A percentile compares a stretch with the other conserved stretches of the same genome.
phyloP scores from a whole-genome alignment of 2,888 invertebrate species.

The Temnothorax rugatulus region DNA sequence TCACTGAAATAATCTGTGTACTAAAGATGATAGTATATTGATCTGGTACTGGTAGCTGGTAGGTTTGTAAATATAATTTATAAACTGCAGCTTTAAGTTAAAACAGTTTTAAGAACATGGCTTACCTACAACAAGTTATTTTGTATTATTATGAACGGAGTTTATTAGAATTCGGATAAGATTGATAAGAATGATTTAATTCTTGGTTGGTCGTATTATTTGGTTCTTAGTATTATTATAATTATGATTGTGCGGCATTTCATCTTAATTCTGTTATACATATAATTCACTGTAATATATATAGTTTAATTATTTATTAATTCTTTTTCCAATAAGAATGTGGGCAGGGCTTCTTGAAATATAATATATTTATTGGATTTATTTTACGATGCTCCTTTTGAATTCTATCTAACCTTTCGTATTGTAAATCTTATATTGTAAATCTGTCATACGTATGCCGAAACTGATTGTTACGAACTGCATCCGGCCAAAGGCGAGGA shows the following conservation, averaged over 20 bases:
- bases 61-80: too few relatives aligned
- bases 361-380: constrained; percentile 9
- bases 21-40: background rate
- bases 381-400: background rate
- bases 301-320: background rate
- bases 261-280: background rate
- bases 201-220: background rate
- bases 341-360: background rate
- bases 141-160: background rate
- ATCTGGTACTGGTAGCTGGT: background rate
- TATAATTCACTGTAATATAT: background rate
- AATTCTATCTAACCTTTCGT: background rate
- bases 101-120: background rate
- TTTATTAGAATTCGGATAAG: background rate
- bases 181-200: background rate
- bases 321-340: background rate
- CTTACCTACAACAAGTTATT: background rate
- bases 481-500: constrained; percentile 70
- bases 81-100: too few relatives aligned
- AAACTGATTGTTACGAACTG: constrained; percentile 72
- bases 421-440: constrained; percentile 45
- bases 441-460: constrained; percentile 67
- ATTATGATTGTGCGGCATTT: background rate
- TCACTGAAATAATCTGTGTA: background rate
- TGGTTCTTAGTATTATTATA: background rate